Percentiles rank a stretch among this genome's conserved stretches.
Conservation (phyloP, 2,797 vertebrate species). For the Chaunax sp. region DNA sequence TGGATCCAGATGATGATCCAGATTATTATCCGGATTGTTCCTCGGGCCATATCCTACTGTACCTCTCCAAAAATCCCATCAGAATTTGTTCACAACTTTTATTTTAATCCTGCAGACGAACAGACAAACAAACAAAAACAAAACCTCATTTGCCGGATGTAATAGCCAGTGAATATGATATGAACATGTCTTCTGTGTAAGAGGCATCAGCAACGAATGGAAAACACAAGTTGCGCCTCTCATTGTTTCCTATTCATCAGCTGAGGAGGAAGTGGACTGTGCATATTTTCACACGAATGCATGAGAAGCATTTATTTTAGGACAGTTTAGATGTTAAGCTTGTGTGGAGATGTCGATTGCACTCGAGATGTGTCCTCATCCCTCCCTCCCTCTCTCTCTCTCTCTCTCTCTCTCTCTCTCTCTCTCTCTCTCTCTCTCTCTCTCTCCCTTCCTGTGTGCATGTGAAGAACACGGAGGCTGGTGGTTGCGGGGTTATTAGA, state of each 20-base stretch:
- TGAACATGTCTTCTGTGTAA: not conserved
- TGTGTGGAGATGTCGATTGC: constrained; percentile 30
- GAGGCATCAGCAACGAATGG: not conserved
- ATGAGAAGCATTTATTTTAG: constrained; percentile 15
- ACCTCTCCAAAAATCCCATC: no score
- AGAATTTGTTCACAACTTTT: no score
- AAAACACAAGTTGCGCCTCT: not conserved
- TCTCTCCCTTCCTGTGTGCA: constrained; percentile 29
- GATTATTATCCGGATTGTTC: no score
- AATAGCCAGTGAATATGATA: no score
- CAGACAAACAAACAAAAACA: no score
- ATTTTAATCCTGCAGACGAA: no score
- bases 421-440: no score
- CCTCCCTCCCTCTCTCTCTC: not conserved
- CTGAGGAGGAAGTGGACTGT: constrained; percentile 5
- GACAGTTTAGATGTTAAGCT: constrained; percentile 2
- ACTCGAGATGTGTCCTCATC: constrained; percentile 19
- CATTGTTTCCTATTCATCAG: constrained; percentile 16
- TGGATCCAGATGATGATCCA: no score
- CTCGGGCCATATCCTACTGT: no score
- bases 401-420: not conserved
- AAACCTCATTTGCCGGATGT: no score
- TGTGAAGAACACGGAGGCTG: constrained; percentile 63
- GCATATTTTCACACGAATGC: constrained; percentile 6
- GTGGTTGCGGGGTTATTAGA: constrained; percentile 67